These are phyloP conservation scores for Camponotus pennsylvanicus DNA, from an alignment of 1,140 invertebrate genomes.

Conservation along the genomic window DNA sequence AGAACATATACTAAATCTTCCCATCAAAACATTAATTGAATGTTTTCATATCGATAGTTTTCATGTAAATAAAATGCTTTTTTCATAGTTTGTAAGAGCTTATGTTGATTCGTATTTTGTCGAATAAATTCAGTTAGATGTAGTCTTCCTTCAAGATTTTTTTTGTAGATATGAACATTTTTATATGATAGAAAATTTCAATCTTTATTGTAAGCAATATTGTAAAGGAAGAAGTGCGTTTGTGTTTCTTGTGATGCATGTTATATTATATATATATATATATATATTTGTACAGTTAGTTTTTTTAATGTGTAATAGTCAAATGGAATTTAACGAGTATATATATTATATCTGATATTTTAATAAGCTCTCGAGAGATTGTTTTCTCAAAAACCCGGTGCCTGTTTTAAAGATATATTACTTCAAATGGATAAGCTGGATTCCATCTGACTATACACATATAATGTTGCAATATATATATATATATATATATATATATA, in stretches of 20 bases:
- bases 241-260: constrained; percentile 8
- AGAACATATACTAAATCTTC: constrained; percentile 28
- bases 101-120: constrained; percentile 18
- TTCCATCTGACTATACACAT: constrained; percentile 31
- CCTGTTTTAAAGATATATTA: constrained; percentile 5
- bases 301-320: constrained; percentile 31
- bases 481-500: too few species aligned
- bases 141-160: not conserved
- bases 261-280: constrained; percentile 16
- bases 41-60: constrained; percentile 20
- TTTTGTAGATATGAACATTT: constrained; percentile 61
- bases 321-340: constrained; percentile 34
- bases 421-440: not conserved
- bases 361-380: not conserved
- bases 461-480: constrained; percentile 8
- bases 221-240: not conserved
- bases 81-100: constrained; percentile 35
- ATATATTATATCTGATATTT: constrained; percentile 21
- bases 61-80: constrained; percentile 60
- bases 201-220: constrained; percentile 46
- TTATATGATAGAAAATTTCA: constrained; percentile 56
- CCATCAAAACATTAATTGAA: constrained; percentile 14
- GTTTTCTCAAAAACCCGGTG: constrained; percentile 4
- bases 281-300: constrained; percentile 23
- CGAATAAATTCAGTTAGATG: constrained; percentile 6